Conservation (phyloP, 2,113 vertebrate genomes). For the Amphilophus citrinellus region DNA sequence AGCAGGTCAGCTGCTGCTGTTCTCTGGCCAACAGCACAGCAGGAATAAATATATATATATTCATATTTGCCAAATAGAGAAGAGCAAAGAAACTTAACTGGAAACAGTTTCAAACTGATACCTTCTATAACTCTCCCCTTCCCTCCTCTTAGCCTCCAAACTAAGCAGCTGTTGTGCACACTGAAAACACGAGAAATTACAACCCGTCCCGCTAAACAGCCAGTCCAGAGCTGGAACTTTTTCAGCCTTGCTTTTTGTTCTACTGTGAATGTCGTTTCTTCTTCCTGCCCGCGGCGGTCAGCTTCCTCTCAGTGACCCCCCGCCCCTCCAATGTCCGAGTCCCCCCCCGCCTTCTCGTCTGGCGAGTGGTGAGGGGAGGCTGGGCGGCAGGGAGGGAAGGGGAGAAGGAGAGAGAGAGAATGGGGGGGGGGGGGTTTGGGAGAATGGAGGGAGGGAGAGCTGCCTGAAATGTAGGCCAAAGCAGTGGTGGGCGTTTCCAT, state of each 20-base stretch:
- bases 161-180: conserved; percentile 56
- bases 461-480: conserved; percentile 92
- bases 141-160: conserved; percentile 34
- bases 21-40: conserved; percentile 75
- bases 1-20: conserved; percentile 79
- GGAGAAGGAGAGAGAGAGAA: background rate
- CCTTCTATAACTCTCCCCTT: conserved; percentile 43
- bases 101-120: conserved; percentile 72
- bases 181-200: conserved; percentile 37
- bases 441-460: conserved; percentile 82
- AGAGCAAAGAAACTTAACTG: conserved; percentile 51
- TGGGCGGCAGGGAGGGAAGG: background rate
- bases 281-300: conserved; percentile 59
- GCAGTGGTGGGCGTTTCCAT: conserved; percentile 88
- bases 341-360: conserved; percentile 51
- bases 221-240: conserved; percentile 41
- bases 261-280: conserved; percentile 56
- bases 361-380: conserved; percentile 38
- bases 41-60: conserved; percentile 81
- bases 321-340: conserved; percentile 28
- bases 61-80: conserved; percentile 70
- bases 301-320: conserved; percentile 40
- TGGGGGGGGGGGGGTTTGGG: background rate
- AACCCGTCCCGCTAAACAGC: background rate
- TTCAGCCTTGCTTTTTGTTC: conserved; percentile 56